phyloP scores from a whole-genome alignment of 2,113 vertebrate species.

The Carollia perspicillata region DNA sequence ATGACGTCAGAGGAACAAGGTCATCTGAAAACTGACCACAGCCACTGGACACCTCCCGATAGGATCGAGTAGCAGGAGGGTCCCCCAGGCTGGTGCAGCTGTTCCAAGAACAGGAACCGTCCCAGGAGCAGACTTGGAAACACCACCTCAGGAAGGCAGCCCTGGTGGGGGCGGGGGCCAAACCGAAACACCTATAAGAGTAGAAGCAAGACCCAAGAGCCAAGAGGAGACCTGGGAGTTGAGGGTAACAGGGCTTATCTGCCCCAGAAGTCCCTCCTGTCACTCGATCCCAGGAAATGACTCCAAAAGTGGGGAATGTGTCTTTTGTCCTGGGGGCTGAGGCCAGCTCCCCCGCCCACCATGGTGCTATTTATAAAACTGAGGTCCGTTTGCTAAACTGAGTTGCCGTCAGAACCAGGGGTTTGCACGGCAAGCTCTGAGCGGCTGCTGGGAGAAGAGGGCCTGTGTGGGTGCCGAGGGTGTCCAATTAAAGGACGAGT shows the following conservation, averaged over 20 bases:
- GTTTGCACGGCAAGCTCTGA: background rate
- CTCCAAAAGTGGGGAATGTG: background rate
- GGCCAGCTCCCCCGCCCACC: conserved; percentile 19
- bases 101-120: conserved; percentile 73
- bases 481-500: background rate
- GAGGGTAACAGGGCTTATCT: background rate
- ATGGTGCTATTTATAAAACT: conserved; percentile 65
- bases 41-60: conserved; percentile 73
- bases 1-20: conserved; percentile 74
- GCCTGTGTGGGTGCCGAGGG: background rate
- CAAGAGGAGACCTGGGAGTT: background rate
- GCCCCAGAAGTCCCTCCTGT: background rate
- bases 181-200: background rate
- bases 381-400: conserved; percentile 25
- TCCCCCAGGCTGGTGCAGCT: conserved; percentile 71
- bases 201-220: background rate
- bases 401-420: conserved; percentile 28
- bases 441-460: background rate
- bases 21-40: conserved; percentile 70
- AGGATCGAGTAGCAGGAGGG: conserved; percentile 75
- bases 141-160: background rate
- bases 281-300: conserved; percentile 16
- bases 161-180: background rate
- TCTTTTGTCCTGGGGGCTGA: conserved; percentile 13
- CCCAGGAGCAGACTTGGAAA: conserved; percentile 57